Conservation (phyloP, 2,797 vertebrate species). For the Carduelis carduelis region DNA sequence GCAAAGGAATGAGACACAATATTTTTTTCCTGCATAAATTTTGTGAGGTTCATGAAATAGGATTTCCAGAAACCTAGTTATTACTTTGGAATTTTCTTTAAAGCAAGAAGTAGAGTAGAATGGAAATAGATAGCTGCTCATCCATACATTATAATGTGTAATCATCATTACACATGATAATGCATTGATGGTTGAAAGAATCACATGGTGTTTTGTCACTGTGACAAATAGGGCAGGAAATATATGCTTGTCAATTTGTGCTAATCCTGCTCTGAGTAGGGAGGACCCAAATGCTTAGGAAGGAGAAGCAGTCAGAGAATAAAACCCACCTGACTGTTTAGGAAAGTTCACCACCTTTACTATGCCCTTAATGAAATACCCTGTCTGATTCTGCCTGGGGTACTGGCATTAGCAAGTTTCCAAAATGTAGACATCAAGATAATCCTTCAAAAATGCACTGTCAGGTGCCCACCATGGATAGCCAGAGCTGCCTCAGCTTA, state of each 20-base stretch:
- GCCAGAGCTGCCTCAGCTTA: not conserved
- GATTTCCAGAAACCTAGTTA: not conserved
- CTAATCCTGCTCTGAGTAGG: not conserved
- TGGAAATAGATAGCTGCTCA: not conserved
- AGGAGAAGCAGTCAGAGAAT: not conserved
- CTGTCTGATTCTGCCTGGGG: not conserved
- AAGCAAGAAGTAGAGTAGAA: not conserved
- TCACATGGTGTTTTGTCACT: not conserved
- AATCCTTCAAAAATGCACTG: not conserved
- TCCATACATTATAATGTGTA: no score
- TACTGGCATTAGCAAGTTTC: not conserved
- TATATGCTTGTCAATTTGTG: rapidly evolving
- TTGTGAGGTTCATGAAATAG: not conserved
- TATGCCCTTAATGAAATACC: not conserved
- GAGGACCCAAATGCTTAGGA: not conserved
- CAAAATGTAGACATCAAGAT: not conserved
- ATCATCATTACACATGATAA: not conserved
- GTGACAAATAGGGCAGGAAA: not conserved
- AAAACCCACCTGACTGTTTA: not conserved
- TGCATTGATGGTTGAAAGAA: not conserved
- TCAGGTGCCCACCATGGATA: not conserved
- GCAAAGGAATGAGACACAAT: not conserved
- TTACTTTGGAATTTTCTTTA: not conserved
- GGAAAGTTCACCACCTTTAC: not conserved
- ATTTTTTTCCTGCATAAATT: not conserved